phyloP scores from a whole-genome alignment of 2,797 vertebrate genomes.

The Stomatorhinus walkeri region DNA sequence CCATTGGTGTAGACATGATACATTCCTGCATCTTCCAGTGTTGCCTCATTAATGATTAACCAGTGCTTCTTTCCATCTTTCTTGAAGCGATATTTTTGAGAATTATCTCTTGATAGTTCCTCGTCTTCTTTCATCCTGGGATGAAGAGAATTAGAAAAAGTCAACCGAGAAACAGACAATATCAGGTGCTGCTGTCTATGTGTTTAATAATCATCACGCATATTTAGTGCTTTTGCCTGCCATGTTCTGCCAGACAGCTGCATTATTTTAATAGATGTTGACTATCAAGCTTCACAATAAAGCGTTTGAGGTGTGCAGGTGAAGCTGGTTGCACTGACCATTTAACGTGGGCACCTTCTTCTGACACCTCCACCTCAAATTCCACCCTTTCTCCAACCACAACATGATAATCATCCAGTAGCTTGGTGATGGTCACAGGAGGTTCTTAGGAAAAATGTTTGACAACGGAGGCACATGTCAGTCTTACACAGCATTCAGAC shows the following conservation, averaged over 20 bases:
- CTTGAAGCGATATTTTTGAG: slow-evolving; percentile 73
- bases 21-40: slow-evolving; percentile 69
- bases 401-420: slow-evolving; percentile 85
- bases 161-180: background rate
- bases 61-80: slow-evolving; percentile 78
- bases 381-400: slow-evolving; percentile 81
- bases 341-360: slow-evolving; percentile 83
- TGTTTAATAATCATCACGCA: background rate
- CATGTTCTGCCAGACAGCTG: background rate
- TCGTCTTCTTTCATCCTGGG: slow-evolving; percentile 74
- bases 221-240: background rate
- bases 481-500: background rate
- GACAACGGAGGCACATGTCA: background rate
- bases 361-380: slow-evolving; percentile 80
- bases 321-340: slow-evolving; percentile 60
- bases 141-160: background rate
- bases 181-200: background rate
- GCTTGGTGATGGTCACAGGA: slow-evolving; percentile 68
- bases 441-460: slow-evolving; percentile 59
- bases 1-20: slow-evolving; percentile 80
- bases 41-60: slow-evolving; percentile 75
- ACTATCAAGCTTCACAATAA: background rate
- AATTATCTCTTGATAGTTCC: slow-evolving; percentile 69
- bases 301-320: background rate
- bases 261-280: background rate